Conservation (phyloP, 2,113 vertebrate species). For the Maccullochella peelii region DNA sequence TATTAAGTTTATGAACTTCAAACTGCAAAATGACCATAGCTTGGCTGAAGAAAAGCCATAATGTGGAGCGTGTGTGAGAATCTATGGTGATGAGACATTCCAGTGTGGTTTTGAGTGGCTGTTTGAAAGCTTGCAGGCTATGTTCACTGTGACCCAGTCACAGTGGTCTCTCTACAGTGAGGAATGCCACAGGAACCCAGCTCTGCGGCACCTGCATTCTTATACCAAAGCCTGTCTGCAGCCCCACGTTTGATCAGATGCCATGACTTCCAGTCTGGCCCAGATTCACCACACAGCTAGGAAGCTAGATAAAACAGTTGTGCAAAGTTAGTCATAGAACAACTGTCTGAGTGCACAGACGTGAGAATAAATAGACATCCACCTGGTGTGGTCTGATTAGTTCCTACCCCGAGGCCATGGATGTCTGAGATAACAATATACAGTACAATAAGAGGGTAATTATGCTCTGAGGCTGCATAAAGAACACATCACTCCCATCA, state of each 20-base stretch:
- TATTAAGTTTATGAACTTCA: conserved; percentile 34
- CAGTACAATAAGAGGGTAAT: conserved; percentile 40
- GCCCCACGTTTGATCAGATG: conserved; percentile 71
- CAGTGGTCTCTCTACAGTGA: conserved; percentile 56
- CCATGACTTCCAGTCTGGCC: conserved; percentile 54
- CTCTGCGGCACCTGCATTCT: conserved; percentile 78
- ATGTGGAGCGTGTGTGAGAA: conserved; percentile 67
- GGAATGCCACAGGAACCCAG: conserved; percentile 75
- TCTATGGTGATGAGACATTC: conserved; percentile 76
- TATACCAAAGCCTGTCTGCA: conserved; percentile 52
- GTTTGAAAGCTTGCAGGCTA: conserved; percentile 50
- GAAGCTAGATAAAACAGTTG: conserved; percentile 48
- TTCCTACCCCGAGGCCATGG: conserved; percentile 29
- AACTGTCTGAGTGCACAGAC: conserved; percentile 37
- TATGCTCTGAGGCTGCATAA: conserved; percentile 32
- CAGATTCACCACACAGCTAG: conserved; percentile 33
- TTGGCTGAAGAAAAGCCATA: conserved; percentile 51
- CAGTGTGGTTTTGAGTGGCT: conserved; percentile 73
- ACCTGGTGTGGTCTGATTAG: conserved; percentile 43
- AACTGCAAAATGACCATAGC: conserved; percentile 53
- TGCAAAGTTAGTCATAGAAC: conserved; percentile 52
- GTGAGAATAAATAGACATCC: conserved; percentile 43
- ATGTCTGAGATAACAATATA: conserved; percentile 52
- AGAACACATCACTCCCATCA: conserved; percentile 29
- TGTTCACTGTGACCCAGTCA: conserved; percentile 51